A percentile compares a stretch with the other conserved stretches of the same genome.
phyloP scores from a whole-genome alignment of 2,888 invertebrate genomes.

The Stomorhina lunata region DNA sequence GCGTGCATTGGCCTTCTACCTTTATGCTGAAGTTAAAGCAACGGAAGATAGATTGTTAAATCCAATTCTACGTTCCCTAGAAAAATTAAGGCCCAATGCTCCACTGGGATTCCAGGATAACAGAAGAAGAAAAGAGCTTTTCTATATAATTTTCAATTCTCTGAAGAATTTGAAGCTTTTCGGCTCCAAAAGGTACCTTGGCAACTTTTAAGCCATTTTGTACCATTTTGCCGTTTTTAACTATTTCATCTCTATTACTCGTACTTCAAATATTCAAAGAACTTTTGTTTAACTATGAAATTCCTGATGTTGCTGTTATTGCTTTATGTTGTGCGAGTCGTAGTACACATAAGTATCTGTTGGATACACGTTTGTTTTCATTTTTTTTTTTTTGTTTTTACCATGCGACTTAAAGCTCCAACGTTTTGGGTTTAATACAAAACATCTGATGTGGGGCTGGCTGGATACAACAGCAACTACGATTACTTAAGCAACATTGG shows the following conservation, averaged over 20 bases:
- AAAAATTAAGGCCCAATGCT: no score
- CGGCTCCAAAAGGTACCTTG: neutral
- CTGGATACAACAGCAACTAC: conserved; percentile 27
- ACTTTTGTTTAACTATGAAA: conserved; percentile 52
- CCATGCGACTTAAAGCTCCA: conserved; percentile 38
- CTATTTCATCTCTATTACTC: conserved; percentile 13
- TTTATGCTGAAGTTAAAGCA: no score
- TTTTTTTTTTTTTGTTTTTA: no score
- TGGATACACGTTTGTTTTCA: conserved; percentile 56
- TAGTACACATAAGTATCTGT: conserved; percentile 50
- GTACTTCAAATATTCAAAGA: conserved; percentile 35
- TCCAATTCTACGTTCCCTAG: no score
- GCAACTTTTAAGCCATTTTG: neutral
- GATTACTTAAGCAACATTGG: conserved; percentile 49
- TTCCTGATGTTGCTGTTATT: conserved; percentile 20
- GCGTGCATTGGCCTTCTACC: no score
- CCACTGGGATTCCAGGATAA: no score
- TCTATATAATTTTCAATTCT: no score
- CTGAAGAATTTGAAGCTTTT: no score
- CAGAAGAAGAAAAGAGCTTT: no score
- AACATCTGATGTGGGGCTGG: conserved; percentile 38
- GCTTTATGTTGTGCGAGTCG: conserved; percentile 16
- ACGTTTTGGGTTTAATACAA: conserved; percentile 14
- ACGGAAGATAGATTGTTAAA: no score
- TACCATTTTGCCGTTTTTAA: neutral